phyloP scores from a whole-genome alignment of 2,113 vertebrate species.

The Nyctibius bracteatus region DNA sequence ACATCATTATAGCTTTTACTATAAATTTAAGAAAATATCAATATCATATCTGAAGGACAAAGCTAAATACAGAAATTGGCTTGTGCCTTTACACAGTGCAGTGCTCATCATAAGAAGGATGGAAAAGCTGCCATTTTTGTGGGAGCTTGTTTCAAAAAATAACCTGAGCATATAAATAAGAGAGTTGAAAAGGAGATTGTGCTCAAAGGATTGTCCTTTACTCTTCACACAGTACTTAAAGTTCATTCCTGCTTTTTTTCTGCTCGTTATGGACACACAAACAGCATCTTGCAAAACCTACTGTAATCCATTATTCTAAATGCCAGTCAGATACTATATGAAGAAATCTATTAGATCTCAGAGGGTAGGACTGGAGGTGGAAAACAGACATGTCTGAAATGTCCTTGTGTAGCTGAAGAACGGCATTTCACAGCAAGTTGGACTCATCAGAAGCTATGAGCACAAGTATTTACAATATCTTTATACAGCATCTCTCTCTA shows the following conservation, averaged over 20 bases:
- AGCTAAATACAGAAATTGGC: not conserved
- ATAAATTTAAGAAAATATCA: not conserved
- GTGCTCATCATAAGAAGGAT: not conserved
- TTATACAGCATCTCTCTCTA: not conserved
- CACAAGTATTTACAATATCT: not conserved
- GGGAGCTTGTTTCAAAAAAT: not conserved
- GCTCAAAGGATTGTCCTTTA: not conserved
- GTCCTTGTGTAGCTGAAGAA: not conserved
- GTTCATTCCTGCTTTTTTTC: not conserved
- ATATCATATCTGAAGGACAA: not conserved
- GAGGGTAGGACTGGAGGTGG: not conserved
- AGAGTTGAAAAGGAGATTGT: not conserved
- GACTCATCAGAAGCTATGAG: not conserved
- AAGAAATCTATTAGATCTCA: not conserved
- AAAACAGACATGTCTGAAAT: not conserved
- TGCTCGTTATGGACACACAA: not conserved
- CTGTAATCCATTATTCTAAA: not conserved
- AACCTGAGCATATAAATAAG: not conserved
- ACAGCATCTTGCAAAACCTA: not conserved
- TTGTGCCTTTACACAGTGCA: not conserved
- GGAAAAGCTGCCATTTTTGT: not conserved
- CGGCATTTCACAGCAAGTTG: not conserved
- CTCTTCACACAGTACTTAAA: not conserved
- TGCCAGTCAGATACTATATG: not conserved
- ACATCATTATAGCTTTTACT: not conserved